Percentiles rank a stretch among this genome's conserved stretches.
These are phyloP conservation scores for Drosophila baimaii DNA, from an alignment of 1,140 invertebrate genomes.

Conservation along the genomic window DNA sequence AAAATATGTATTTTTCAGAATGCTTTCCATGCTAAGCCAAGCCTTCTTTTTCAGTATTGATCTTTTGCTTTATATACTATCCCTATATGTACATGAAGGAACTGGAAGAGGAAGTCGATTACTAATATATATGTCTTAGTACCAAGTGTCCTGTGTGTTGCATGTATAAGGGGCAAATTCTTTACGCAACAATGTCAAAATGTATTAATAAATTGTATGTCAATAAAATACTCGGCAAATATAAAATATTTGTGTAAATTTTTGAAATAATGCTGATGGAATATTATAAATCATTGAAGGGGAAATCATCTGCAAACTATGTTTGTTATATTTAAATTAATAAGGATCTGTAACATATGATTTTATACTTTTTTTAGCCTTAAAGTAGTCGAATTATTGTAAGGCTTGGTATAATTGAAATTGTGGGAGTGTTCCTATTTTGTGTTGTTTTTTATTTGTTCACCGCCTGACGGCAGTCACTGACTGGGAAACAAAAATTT, in stretches of 20 bases:
- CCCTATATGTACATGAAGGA: constrained; percentile 1
- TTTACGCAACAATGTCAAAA: no score
- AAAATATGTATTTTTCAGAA: background rate
- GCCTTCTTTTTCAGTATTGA: constrained; percentile 1
- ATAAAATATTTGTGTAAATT: no score
- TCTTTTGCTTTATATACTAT: constrained; percentile 7
- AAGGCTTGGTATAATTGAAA: no score
- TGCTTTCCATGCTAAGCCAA: background rate
- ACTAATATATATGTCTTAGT: background rate
- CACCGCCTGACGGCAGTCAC: constrained; percentile 1
- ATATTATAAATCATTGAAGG: no score
- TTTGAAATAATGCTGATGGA: no score
- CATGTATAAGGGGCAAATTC: no score
- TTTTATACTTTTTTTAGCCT: no score
- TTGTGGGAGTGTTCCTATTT: no score
- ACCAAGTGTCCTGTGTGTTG: background rate
- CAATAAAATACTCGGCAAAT: no score
- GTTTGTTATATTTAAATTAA: no score
- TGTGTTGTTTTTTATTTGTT: constrained; percentile 9
- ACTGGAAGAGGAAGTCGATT: background rate
- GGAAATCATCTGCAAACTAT: background rate
- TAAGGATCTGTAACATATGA: background rate
- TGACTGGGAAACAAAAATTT: constrained; percentile 48
- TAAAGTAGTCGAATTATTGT: no score
- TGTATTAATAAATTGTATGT: no score